These are phyloP conservation scores for Lysandra bellargus DNA, from an alignment of 2,888 invertebrate species.

Conservation along the genomic window DNA sequence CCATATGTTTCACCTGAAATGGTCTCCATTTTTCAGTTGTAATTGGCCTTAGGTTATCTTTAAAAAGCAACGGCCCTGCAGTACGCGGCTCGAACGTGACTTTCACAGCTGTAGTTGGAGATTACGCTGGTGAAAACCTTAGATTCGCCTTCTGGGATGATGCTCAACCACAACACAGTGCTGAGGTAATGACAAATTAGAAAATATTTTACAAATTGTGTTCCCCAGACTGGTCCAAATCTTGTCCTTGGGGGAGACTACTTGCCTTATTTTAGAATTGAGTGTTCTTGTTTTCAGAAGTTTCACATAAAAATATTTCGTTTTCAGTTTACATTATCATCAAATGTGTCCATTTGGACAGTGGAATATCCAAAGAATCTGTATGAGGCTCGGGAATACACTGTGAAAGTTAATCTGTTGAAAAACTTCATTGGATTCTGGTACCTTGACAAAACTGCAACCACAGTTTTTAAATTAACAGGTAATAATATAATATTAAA, in stretches of 20 bases:
- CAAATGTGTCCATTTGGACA: conserved; percentile 82
- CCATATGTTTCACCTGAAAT: conserved; percentile 10
- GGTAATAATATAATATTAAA: conserved; percentile 48
- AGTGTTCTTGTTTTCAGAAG: background rate
- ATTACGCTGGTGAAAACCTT: conserved; percentile 60
- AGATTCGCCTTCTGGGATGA: conserved; percentile 83
- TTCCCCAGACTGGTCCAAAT: no score
- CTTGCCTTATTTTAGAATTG: background rate
- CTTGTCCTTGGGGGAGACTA: background rate
- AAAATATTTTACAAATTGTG: no score
- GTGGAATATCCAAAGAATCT: conserved; percentile 77
- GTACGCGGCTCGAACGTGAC: conserved; percentile 86
- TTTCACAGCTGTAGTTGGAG: conserved; percentile 82
- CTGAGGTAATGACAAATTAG: conserved; percentile 59
- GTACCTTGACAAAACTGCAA: conserved; percentile 51
- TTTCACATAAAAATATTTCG: background rate
- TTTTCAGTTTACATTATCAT: conserved; percentile 63
- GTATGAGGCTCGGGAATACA: conserved; percentile 82
- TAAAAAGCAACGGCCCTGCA: conserved; percentile 84
- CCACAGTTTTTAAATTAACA: conserved; percentile 61
- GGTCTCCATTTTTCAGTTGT: conserved; percentile 51
- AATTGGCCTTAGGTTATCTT: conserved; percentile 60
- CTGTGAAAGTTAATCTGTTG: conserved; percentile 75
- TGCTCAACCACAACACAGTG: conserved; percentile 72
- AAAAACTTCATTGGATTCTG: conserved; percentile 62